Conservation (phyloP, 2,113 vertebrate genomes). For the Eira barbara region DNA sequence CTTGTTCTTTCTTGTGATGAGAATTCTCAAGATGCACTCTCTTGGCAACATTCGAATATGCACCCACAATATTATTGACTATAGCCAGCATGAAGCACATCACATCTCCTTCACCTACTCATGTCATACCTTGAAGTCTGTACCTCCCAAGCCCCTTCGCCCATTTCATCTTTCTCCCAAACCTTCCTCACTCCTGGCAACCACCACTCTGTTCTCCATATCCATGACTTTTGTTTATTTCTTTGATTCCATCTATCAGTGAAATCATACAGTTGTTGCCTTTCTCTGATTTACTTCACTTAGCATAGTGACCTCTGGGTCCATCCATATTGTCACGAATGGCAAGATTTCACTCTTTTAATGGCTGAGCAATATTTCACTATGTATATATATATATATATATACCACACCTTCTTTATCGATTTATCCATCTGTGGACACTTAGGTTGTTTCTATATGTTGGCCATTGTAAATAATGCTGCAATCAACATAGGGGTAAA, state of each 20-base stretch:
- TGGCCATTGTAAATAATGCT: not conserved
- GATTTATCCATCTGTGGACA: not conserved
- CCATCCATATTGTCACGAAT: not conserved
- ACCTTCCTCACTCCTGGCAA: not conserved
- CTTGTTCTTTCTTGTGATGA: not conserved
- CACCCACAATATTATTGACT: not conserved
- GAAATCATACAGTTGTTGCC: not conserved
- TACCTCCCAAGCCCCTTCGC: not conserved
- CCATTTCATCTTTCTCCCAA: not conserved
- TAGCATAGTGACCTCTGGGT: not conserved
- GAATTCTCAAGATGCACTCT: not conserved
- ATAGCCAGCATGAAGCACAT: not conserved
- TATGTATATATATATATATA: not conserved
- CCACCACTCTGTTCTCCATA: not conserved
- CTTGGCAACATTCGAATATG: not conserved
- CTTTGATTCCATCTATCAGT: not conserved
- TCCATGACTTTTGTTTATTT: not conserved
- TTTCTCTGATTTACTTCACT: not conserved
- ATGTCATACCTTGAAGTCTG: not conserved
- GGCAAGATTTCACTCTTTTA: not conserved
- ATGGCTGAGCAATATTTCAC: not conserved
- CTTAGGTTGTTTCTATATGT: not conserved
- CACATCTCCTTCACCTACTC: not conserved
- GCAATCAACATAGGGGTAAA: not conserved
- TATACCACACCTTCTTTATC: not conserved